Percentiles rank a stretch among this genome's conserved stretches.
Conservation (phyloP, 2,797 vertebrate species). For the Acipenser transmontanus region DNA sequence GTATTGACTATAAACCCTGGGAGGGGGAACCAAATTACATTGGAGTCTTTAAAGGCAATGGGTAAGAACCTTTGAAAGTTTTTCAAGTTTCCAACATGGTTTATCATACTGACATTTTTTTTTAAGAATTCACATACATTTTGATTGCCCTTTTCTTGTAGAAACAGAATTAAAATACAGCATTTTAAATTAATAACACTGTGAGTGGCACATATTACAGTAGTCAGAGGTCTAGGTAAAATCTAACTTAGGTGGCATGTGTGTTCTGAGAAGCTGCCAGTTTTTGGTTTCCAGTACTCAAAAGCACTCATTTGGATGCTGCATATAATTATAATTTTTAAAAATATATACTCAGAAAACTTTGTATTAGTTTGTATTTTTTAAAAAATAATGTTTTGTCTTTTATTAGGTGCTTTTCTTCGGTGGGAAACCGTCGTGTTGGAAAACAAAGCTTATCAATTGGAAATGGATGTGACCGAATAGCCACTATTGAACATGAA, state of each 20-base stretch:
- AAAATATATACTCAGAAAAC: not conserved
- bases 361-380: not conserved
- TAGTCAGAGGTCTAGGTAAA: no score
- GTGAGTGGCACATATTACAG: no score
- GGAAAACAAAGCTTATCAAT: slow-evolving; percentile 79
- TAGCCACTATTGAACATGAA: slow-evolving; percentile 79
- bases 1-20: slow-evolving; percentile 91
- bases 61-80: slow-evolving; percentile 54
- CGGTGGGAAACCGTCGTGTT: slow-evolving; percentile 62
- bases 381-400: not conserved
- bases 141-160: no score
- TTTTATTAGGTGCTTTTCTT: slow-evolving; percentile 80
- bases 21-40: slow-evolving; percentile 83
- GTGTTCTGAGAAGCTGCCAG: no score
- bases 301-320: no score
- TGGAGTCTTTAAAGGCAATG: slow-evolving; percentile 79
- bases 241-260: no score
- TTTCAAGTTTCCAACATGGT: no score
- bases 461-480: slow-evolving; percentile 70
- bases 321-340: not conserved
- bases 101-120: no score
- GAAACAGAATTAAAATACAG: no score
- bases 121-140: no score
- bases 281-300: no score
- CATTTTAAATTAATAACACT: no score